Base-by-base conservation (phyloP, 2,888 invertebrate species). In the Saturnia japonica region DNA sequence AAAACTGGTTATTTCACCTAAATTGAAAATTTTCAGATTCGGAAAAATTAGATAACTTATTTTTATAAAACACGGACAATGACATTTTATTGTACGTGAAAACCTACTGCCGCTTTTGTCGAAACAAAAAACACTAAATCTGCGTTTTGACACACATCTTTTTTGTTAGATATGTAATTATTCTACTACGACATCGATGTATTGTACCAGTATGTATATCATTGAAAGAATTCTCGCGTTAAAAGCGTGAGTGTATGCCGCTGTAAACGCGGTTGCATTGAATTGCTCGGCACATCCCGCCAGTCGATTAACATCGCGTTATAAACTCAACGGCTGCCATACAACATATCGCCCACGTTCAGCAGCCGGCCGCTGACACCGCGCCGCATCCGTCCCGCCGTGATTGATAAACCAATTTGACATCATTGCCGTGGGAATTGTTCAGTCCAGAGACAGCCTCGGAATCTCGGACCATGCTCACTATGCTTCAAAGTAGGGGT, bases 361-460 rank as follows among this genome's bases (percentile, higher is more conserved):
- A 74, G 77, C 75, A 75, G 28, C 57, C 57, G 40, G 82, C 79
- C 84, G 83, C 84, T 85, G 83, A 81, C 85, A 82, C 85, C 85
- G 84, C 82, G 78, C 82, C 80, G 85, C 91, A 91, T 93, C 91
- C 92, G 90, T 87, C 86, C 82, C 83, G 85, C 87, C 75, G 85
- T 88, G 91, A 93, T 93, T 93, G 92, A 92, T 92, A 90, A 90
- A 88, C 83, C 88, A 88, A 90, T 89, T 90, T 89, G 85, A 86
- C 87, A 88, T 88, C 81, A 93, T 92, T 92, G 90, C 78, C 91
- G 93, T 93, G 93, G 87, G 93, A 93, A 89, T 83, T 85, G 78
- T 83, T 54, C 64, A 79, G 82, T 78, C 70, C 62, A 70, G 54
- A 70, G 70, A 70, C 12, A 34, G 70, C 6, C 66, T 66, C 11